Evolutionary conservation across 2,888 invertebrate species (phyloP).

Genomic region (Parnassius orleans): DNA sequence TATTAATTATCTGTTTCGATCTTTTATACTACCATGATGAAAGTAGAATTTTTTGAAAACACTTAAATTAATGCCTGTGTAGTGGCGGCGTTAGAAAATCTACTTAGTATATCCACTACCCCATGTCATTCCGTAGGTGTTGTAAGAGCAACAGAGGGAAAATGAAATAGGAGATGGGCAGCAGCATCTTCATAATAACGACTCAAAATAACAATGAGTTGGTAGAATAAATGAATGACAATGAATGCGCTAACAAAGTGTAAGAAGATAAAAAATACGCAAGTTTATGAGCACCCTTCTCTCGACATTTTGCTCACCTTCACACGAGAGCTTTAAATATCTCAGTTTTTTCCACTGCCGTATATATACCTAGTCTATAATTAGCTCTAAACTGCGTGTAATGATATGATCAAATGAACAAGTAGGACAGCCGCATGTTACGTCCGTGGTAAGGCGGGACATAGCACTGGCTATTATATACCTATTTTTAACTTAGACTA

Average conservation of each 20-base stretch:
- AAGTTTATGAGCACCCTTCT: neutral
- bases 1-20: too few species aligned
- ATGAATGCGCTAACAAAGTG: neutral
- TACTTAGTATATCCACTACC: too few species aligned
- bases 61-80: too few species aligned
- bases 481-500: constrained; percentile 14
- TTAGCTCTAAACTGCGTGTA: constrained; percentile 15
- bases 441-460: constrained; percentile 7
- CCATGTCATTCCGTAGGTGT: too few species aligned
- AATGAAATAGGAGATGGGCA: too few species aligned
- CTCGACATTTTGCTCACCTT: constrained; percentile 20
- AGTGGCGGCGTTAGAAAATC: too few species aligned
- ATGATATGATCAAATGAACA: constrained; percentile 15
- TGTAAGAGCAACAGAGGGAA: too few species aligned
- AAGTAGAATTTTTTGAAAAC: too few species aligned
- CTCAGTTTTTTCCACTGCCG: constrained; percentile 11
- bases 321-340: constrained; percentile 8
- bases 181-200: too few species aligned
- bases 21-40: too few species aligned
- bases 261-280: constrained; percentile 9
- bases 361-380: constrained; percentile 21
- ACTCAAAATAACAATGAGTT: too few species aligned
- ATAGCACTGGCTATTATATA: constrained; percentile 8
- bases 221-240: too few species aligned
- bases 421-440: constrained; percentile 16